Evolutionary conservation across 2,113 vertebrate genomes (phyloP).

Genomic region (Steatornis caripensis): DNA sequence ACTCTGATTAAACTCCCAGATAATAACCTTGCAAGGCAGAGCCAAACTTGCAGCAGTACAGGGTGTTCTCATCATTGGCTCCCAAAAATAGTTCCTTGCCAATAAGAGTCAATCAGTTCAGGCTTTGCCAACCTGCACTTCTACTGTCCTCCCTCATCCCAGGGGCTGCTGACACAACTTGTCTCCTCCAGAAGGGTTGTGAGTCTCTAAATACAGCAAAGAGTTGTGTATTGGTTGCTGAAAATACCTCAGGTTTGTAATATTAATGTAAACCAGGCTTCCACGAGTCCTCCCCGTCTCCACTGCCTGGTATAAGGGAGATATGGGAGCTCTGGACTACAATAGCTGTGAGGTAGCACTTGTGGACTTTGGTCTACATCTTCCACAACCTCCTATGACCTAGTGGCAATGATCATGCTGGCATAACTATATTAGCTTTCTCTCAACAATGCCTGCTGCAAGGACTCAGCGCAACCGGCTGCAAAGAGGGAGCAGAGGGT

Average conservation of each 20-base stretch:
- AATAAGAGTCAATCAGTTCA: constrained; percentile 37
- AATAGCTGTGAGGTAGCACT: not conserved
- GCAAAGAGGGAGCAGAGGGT: not conserved
- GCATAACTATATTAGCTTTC: not conserved
- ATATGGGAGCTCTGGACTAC: not conserved
- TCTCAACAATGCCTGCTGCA: not conserved
- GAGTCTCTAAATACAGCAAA: not conserved
- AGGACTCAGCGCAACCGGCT: not conserved
- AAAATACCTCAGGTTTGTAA: not conserved
- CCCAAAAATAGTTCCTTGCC: constrained; percentile 40
- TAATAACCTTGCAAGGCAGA: constrained; percentile 41
- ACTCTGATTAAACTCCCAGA: constrained; percentile 39
- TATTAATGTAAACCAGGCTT: not conserved
- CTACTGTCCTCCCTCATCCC: not conserved
- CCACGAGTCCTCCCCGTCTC: not conserved
- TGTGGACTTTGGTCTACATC: not conserved
- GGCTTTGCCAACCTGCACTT: not conserved
- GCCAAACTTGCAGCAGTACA: constrained; percentile 9
- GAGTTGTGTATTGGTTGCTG: not conserved
- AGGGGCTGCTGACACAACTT: constrained; percentile 22
- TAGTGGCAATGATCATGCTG: not conserved
- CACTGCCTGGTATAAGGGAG: not conserved
- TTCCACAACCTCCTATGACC: not conserved
- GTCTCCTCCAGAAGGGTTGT: not conserved
- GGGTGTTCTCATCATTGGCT: constrained; percentile 20